Conservation (phyloP, 1,140 invertebrate species). For the Zaprionus tsacasi region DNA sequence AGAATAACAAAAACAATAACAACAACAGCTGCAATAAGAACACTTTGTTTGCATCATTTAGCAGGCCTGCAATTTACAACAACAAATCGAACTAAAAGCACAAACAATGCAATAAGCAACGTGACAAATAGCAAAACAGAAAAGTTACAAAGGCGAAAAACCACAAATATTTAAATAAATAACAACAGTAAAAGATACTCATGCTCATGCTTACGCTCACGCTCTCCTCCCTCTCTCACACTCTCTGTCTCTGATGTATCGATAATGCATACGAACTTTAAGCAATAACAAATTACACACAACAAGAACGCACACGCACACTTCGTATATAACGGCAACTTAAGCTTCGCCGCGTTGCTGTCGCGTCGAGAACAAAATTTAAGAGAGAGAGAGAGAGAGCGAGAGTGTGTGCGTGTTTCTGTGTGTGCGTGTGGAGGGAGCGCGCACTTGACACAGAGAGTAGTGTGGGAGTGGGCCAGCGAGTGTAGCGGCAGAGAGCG, state of each 20-base stretch:
- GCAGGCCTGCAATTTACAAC: constrained; percentile 1
- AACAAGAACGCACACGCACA: constrained; percentile 36
- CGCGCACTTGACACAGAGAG: not conserved
- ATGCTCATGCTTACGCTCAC: not conserved
- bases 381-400: constrained; percentile 30
- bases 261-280: constrained; percentile 40
- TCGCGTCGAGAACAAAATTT: constrained; percentile 27
- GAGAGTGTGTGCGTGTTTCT: not conserved
- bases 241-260: constrained; percentile 3
- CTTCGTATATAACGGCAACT: constrained; percentile 32
- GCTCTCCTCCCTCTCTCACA: not conserved
- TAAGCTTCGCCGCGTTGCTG: constrained; percentile 3
- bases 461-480: constrained; percentile 13
- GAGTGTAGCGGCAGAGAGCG: constrained; percentile 23
- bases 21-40: constrained; percentile 18
- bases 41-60: constrained; percentile 18
- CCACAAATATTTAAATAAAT: constrained; percentile 39
- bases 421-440: not conserved
- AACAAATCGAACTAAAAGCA: constrained; percentile 14
- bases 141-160: constrained; percentile 8
- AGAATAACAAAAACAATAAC: not conserved
- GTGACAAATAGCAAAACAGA: constrained; percentile 41
- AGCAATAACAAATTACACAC: constrained; percentile 32
- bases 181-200: constrained; percentile 4
- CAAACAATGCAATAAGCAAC: constrained; percentile 34